These are phyloP conservation scores for Prunella fulvescens DNA, from an alignment of 2,113 vertebrate species.

Conservation along the genomic window DNA sequence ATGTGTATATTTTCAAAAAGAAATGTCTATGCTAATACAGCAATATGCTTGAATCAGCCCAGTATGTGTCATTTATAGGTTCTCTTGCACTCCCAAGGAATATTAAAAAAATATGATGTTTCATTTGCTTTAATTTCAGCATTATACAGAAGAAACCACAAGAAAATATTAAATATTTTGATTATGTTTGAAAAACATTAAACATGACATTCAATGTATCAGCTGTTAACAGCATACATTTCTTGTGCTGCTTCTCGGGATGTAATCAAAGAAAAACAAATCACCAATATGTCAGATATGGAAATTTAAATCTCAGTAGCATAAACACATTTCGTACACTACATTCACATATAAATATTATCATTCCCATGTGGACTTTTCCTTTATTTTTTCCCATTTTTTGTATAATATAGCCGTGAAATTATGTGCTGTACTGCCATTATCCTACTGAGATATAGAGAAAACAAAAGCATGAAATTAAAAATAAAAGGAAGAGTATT, in stretches of 20 bases:
- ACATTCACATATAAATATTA: constrained; percentile 51
- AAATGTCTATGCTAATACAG: constrained; percentile 41
- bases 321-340: not conserved
- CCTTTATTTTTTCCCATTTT: not conserved
- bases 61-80: constrained; percentile 30
- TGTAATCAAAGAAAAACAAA: constrained; percentile 56
- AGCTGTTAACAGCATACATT: constrained; percentile 32
- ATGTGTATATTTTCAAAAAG: not conserved
- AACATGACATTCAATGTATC: constrained; percentile 31
- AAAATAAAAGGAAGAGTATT: too few relatives aligned
- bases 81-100: not conserved
- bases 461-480: not conserved
- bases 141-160: not conserved
- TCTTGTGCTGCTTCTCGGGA: not conserved
- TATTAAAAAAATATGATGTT: not conserved
- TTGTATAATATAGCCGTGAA: not conserved
- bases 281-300: constrained; percentile 33
- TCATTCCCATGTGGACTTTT: not conserved
- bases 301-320: constrained; percentile 55
- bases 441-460: not conserved
- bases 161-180: constrained; percentile 40
- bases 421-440: not conserved
- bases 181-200: constrained; percentile 46
- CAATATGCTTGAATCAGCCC: constrained; percentile 40
- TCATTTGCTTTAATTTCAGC: constrained; percentile 25